Percentiles rank a stretch among this genome's conserved stretches.
These are phyloP conservation scores for Temnothorax curvispinosus DNA, from an alignment of 1,140 invertebrate species.

Conservation along the genomic window DNA sequence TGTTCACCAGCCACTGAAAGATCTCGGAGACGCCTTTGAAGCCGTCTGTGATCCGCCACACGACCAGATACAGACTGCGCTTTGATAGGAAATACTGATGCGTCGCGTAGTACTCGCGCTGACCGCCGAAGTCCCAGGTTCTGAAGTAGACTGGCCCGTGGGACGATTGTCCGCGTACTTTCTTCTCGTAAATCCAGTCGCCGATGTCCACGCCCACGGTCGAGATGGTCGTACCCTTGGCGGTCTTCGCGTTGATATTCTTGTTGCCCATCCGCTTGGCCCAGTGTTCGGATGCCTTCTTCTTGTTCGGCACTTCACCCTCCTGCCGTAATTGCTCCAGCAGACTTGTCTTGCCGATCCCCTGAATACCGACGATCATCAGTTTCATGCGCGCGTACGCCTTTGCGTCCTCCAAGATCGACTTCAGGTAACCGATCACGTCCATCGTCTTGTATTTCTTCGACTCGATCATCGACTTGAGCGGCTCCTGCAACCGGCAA, in stretches of 20 bases:
- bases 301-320: constrained; percentile 91
- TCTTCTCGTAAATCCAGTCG: constrained; percentile 97
- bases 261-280: constrained; percentile 97
- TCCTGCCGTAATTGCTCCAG: constrained; percentile 95
- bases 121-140: constrained; percentile 99
- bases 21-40: constrained; percentile 96
- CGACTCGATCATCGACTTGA: constrained; percentile 96
- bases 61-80: constrained; percentile 97
- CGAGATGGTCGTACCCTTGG: constrained; percentile 93
- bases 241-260: constrained; percentile 91
- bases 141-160: constrained; percentile 97
- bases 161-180: constrained; percentile 89
- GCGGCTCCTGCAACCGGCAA: constrained; percentile 94
- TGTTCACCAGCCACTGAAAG: constrained; percentile 97
- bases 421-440: constrained; percentile 97
- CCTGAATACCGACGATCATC: constrained; percentile 98
- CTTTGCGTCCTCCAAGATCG: constrained; percentile 95
- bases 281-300: constrained; percentile 95
- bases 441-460: constrained; percentile 98
- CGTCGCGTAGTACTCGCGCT: constrained; percentile 98
- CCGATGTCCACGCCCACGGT: constrained; percentile 99
- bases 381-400: constrained; percentile 98
- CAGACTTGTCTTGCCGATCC: constrained; percentile 93
- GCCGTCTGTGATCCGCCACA: constrained; percentile 98
- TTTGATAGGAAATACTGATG: constrained; percentile 99